Percentiles rank a stretch among this genome's conserved stretches.
Evolutionary conservation across 35 echinoderm and acorn worm genomes (phyloP).

Genomic region (Chiridota heheva): DNA sequence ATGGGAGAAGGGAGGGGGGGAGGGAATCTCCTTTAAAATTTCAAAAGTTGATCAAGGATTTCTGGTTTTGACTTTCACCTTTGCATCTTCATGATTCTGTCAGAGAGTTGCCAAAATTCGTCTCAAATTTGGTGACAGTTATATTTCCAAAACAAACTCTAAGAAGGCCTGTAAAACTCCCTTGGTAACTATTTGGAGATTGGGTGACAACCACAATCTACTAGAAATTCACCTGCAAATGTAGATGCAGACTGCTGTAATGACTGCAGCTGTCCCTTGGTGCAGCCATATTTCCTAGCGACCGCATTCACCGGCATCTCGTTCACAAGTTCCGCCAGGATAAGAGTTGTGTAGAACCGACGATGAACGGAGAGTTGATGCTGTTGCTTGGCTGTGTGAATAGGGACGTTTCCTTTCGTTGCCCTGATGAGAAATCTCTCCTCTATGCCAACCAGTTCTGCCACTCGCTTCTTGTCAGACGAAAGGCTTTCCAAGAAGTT

Average conservation of each 20-base stretch:
- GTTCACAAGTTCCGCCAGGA: constrained; percentile 84
- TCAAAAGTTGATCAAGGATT: too few relatives aligned
- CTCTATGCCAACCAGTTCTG: constrained; percentile 89
- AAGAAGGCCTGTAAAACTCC: too few relatives aligned
- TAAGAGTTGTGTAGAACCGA: constrained; percentile 88
- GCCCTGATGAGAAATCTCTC: constrained; percentile 86
- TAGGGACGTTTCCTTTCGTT: constrained; percentile 50
- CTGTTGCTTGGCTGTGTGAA: constrained; percentile 57
- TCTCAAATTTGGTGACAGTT: too few relatives aligned
- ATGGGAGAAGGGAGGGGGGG: too few relatives aligned
- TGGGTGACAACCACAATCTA: too few relatives aligned
- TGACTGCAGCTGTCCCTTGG: constrained; percentile 85
- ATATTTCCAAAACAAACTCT: too few relatives aligned
- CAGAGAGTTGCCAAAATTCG: too few relatives aligned
- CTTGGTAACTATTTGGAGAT: background rate
- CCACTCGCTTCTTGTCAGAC: constrained; percentile 74
- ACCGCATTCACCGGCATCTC: constrained; percentile 71
- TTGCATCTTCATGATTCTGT: too few relatives aligned
- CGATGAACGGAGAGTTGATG: constrained; percentile 69
- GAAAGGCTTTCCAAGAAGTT: constrained; percentile 81
- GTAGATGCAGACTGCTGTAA: constrained; percentile 92
- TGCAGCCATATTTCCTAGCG: constrained; percentile 78
- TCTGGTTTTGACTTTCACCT: too few relatives aligned
- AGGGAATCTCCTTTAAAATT: too few relatives aligned
- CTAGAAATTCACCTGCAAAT: constrained; percentile 91